These are phyloP conservation scores for Macropus fuliginosus DNA, from an alignment of 2,797 vertebrate genomes.

Conservation along the genomic window DNA sequence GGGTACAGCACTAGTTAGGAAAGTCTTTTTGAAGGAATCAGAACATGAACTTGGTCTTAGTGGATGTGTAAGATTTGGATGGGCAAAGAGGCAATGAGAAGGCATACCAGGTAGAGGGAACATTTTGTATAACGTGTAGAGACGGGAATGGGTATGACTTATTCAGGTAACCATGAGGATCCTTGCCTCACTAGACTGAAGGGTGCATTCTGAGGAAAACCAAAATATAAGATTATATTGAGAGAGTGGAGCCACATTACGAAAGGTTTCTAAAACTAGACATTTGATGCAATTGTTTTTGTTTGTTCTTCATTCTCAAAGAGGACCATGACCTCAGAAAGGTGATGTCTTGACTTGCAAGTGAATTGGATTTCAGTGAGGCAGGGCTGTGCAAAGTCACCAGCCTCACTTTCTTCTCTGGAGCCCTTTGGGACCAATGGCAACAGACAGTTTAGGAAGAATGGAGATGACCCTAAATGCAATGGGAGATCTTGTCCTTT, in stretches of 20 bases:
- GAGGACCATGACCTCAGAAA: background rate
- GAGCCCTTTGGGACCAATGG: background rate
- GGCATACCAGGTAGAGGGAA: background rate
- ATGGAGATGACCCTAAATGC: background rate
- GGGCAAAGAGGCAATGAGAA: background rate
- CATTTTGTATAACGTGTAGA: background rate
- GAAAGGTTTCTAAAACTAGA: background rate
- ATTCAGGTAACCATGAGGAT: background rate
- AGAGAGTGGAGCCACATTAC: background rate
- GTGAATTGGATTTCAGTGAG: background rate
- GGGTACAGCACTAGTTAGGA: no score
- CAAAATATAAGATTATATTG: background rate
- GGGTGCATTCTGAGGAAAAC: background rate
- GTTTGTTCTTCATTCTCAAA: background rate
- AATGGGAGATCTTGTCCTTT: background rate
- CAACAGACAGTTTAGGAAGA: background rate
- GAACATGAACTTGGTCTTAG: background rate
- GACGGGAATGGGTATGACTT: background rate
- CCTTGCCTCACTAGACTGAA: background rate
- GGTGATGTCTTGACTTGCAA: background rate
- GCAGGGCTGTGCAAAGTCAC: background rate
- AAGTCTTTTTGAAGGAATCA: constrained; percentile 3
- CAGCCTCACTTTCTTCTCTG: background rate
- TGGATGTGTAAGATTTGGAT: background rate
- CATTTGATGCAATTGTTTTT: background rate